These are phyloP conservation scores for Heterodera filipjevi DNA, from an alignment of 2,888 invertebrate genomes.

Conservation along the genomic window DNA sequence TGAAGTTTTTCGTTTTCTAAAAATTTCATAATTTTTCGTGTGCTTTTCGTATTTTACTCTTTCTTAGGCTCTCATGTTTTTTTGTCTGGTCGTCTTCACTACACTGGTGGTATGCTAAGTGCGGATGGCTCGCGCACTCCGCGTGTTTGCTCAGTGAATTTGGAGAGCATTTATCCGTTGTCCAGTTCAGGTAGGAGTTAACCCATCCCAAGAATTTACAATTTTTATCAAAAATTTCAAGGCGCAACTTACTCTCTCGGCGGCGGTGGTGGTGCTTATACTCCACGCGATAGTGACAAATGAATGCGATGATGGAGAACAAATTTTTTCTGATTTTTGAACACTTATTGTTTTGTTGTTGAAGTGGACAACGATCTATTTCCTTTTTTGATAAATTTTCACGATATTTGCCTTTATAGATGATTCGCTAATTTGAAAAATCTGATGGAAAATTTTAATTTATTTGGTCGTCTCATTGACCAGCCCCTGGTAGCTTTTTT, in stretches of 20 bases:
- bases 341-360: neutral
- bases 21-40: too few species aligned
- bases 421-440: too few species aligned
- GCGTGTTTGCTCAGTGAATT: slow-evolving; percentile 51
- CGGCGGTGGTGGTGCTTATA: neutral
- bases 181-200: slow-evolving; percentile 12
- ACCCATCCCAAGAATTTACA: neutral
- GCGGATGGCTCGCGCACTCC: slow-evolving; percentile 50
- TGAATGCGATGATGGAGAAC: too few species aligned
- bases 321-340: too few species aligned
- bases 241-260: neutral
- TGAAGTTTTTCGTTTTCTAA: too few species aligned
- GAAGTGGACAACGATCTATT: neutral
- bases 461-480: too few species aligned
- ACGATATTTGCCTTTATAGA: too few species aligned
- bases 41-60: slow-evolving; percentile 16
- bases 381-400: too few species aligned
- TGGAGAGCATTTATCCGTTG: slow-evolving; percentile 45
- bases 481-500: too few species aligned
- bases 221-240: neutral
- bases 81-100: slow-evolving; percentile 53
- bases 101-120: slow-evolving; percentile 46
- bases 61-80: slow-evolving; percentile 49
- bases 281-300: too few species aligned
- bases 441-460: too few species aligned